Base-by-base conservation (phyloP, 2,888 invertebrate genomes). In the Amphipoea oculea region DNA sequence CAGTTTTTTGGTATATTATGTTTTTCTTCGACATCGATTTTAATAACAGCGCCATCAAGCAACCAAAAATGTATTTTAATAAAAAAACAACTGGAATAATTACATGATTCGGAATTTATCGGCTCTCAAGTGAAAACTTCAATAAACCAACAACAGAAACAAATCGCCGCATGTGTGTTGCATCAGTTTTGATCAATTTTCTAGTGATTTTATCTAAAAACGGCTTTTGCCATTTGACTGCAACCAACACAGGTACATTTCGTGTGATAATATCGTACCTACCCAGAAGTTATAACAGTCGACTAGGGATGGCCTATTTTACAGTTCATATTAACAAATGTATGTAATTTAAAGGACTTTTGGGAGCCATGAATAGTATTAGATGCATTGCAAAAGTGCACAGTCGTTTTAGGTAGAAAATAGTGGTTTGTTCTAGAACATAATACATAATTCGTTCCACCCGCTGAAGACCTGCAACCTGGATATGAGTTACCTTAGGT, bases 241-340 rank as follows among this genome's bases (percentile, higher is more conserved):
- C 17, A 57, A 67, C 83, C 17, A 57, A 67, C 83, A 67, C 69
- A 83, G 80, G 77, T 77, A 79, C 57, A 78, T 81, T 70, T 78
- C 57, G 76, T 67, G 72, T 76, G 81, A 83, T 86, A 79, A 84
- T 75, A 80, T 86, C 81, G 70, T 86, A 75, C 69, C 66, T 76
- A 77, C 65, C 40, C 68, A 68, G 71, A 86, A 85, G 79, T 86
- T 89, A 74, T 83, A 84, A 88, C 83, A 85, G 76, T 45, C 73
- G 67, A 48, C 77, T 78, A 88, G 88, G 88, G 88, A 87, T 86
- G 87, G 67, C 68, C 81, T 75, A 86, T 86, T 76, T 72, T 40
- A 81, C 57, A 54, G 65, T 51, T 78, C 71, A 71, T 83, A 72
- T 82, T 85, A 81, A 67, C 79, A 77, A 86, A 86, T 79, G 75